Evolutionary conservation across 92 coral and sea anemone species (phyloP), one percentile per base, ranked within the genome.

Genomic region (Meandrina meandrites): DNA sequence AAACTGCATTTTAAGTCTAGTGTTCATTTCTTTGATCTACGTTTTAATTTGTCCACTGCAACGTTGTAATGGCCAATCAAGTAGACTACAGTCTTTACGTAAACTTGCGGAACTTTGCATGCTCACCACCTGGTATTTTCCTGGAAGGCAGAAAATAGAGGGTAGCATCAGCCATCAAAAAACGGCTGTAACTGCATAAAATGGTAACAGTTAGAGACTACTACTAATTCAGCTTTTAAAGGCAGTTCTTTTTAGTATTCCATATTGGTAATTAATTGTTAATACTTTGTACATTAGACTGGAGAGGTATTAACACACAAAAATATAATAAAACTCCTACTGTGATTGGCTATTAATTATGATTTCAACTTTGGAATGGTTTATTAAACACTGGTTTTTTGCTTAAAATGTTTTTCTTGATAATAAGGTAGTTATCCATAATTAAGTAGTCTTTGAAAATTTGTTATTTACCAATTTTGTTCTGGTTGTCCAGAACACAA

Each of bases 81-180:
- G 67, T 30, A 48, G 72, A 36, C 8, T 30, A 69, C 76, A 57
- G 80, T 90, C 79, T 60, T 85, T 35, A 90, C 32, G 83, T 85
- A 90, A 69, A 81, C 93, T 88, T 94, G 85, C 35, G 88, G 78
- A 84, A 84, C 88, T 62, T 82, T 86, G 51, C 88, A 94, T 36
- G 91, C 94, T 76, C 79, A 79, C 45, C 84, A 78, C 91, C 91
- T 90, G 91, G 92, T 87, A 36, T 88, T 86, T 36, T 89, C 95
- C 98, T 92, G 78, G 78, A 85, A 90, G 85, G 74, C 66, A 71
- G 86, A 76, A 90, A 75, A 57, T 76, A 84, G 8, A 48, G 73
- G 74, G 54, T 83, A 47, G 34, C 28, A 56, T 57, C 78, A 27
- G 53, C 81, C 37, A 16, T 31, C 42, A 40, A 60, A 35, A 72